Base-by-base conservation (phyloP, 92 coral and sea anemone genomes). In the Umimayanthus kanabou region DNA sequence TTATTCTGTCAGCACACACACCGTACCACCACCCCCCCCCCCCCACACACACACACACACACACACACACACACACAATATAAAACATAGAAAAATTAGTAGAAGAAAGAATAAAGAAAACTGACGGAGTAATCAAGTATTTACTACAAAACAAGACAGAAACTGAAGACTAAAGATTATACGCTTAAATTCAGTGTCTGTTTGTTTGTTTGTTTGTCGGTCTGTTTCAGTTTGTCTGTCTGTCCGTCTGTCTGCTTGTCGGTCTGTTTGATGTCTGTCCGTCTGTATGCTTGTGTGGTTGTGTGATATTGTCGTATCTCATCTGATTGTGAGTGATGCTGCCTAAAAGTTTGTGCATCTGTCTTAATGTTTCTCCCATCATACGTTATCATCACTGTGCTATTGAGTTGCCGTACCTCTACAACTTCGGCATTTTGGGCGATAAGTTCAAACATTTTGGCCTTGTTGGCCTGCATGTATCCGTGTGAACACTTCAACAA, bases 381-480 rank as follows among this genome's bases (percentile, higher is more conserved):
- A 11, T 9, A 39, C 13, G 2, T 37, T 5, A 8, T 13, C 20
- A 23, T 6, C 47, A 23, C 28, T 45, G 42, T 10, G 2, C 9
- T 8, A 5, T 0, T 11, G 9, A 18, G 5, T 5, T 26, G 0
- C n/a, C 71, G 22, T 71, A 83, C 87, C 87, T 83, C 87, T 83
- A 83, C 16, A 16, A 23, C 64, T 18, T 83, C 78, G 5, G 78
- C 77, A 33, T 83, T 69, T 50, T n/a, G 14, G 3, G 66, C 87
- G 6, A 83, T 83, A 72, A 83, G 87, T 20, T 45, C 42, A 71
- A 83, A 83, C 78, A 83, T 83, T 67, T 71, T 83, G 3, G 47
- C 87, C 37, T 83, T 83, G 87, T 83, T 83, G 25, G 78, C 87
- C 47, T 83, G 87, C 87, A 83, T 83, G 67, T 83, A 83, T 25